Evolutionary conservation across 2,888 invertebrate genomes (phyloP), one percentile per base, ranked within the genome.

Genomic region (Macrophya annulata): DNA sequence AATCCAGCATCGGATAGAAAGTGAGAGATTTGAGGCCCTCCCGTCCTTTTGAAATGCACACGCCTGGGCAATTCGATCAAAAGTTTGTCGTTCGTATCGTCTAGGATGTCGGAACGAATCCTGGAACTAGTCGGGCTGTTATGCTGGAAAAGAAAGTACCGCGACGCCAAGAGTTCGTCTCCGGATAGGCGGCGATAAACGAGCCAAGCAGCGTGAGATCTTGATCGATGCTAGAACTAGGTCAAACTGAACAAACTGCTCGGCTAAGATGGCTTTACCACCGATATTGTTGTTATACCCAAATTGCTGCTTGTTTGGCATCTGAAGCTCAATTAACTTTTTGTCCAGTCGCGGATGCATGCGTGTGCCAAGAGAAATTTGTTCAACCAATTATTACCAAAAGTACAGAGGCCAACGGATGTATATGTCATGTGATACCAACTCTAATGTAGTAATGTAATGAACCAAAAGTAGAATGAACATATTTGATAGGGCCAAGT

Each of bases 291-390:
- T 77, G 76, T 85, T 76, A 65, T 79, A 77, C 68, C 77, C 65
- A 85, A 85, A 85, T 85, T 85, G 77, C 85, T 77, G 85, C 65
- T 85, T 65, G 77, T 85, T 77, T 77, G 31, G 85, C 77, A 45
- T 79, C 85, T 45, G 65, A 77, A 51, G 77, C 48, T 48, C 85
- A 76, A 85, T 85, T 85, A 85, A 62, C 65, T 85, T 85, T 85
- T 85, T 65, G n/a, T 31, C 4, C 25, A 83, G 31, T 48, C 31
- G 43, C 37, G 17, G 48, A 6, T 62, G 6, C 6, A 21, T 37
- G 83, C 65, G 25, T 68, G 2, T 48, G 68, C 68, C 68, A 68
- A 31, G 37, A 25, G 83, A 83, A 68, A 65, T 83, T 68, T 48
- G 71, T 48, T 25, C 3, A 25, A 40, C 21, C 31, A 15, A 12